Evolutionary conservation across 2,888 invertebrate genomes (phyloP), one percentile per base, ranked within the genome.

Genomic region (Nomada goodeniana): DNA sequence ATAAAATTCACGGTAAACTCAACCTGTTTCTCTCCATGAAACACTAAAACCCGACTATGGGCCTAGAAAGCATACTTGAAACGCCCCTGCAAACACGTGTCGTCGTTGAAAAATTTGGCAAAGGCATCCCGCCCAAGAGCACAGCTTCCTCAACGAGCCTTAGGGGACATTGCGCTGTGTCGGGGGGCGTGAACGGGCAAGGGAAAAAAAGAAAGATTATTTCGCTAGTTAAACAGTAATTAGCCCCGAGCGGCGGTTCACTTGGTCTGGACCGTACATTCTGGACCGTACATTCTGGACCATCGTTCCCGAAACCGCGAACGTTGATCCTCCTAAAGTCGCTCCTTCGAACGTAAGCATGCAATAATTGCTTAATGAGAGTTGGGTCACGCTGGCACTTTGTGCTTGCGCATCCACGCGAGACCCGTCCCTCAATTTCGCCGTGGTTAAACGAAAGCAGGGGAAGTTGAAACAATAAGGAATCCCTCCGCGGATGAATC

Each of bases 181-280:
- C 75, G 64, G 78, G 84, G 84, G 86, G 89, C 89, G 89, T 89
- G 71, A 64, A 83, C 85, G 76, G 47, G 29, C 72, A 26, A 47
- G 23, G 23, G 61, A 80, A 77, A 78, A 79, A 79, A 36, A 36
- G 5, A 7, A 82, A 76, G 87, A 86, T 86, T 84, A 84, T 83
- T 86, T 89, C 84, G 83, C 85, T 89, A 83, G 83, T 89, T 84
- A 86, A 88, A 89, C 82, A 80, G 76, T 88, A 88, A 89, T 89
- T 89, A 89, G 78, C 60, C 80, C 71, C 74, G 47, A 82, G 78
- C 75, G 86, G 76, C 86, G 73, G 68, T 86, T 82, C 82, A 44
- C 64, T 83, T 82, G 69, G 82, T 74, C 69, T 65, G 69, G 82
- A 72, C 50, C 63, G 80, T 26, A 75, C 70, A 60, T 29, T 20